These are phyloP conservation scores for Rousettus leschenaultii DNA, from an alignment of 2,113 vertebrate species.

Conservation along the genomic window DNA sequence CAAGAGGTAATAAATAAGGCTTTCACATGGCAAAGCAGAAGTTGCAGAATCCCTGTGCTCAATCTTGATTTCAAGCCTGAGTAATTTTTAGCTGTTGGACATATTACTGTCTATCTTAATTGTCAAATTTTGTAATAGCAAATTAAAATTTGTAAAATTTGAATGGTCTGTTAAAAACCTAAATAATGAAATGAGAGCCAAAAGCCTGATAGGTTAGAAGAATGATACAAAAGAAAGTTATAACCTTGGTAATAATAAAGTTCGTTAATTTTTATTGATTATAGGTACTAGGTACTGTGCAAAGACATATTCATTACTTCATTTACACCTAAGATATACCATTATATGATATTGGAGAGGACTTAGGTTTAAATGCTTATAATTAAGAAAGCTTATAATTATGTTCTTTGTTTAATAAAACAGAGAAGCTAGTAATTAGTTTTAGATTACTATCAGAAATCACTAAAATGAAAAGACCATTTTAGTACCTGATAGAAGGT, in stretches of 20 bases:
- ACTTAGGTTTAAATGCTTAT: not conserved
- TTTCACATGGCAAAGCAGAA: not conserved
- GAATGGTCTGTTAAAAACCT: not conserved
- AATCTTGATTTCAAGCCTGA: not conserved
- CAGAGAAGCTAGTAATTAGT: not conserved
- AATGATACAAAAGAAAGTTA: not conserved
- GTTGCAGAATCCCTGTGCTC: not conserved
- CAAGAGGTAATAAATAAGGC: not conserved
- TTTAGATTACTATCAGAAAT: not conserved
- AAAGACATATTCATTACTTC: not conserved
- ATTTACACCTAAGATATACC: not conserved
- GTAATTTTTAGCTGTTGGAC: not conserved
- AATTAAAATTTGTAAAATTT: not conserved
- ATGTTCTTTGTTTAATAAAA: not conserved
- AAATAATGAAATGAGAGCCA: not conserved
- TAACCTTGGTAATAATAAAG: not conserved
- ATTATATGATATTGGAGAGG: not conserved
- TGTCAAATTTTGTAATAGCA: not conserved
- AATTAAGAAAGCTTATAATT: conserved; percentile 11
- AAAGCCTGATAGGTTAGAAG: not conserved
- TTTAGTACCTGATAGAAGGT: not conserved
- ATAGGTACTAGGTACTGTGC: not conserved
- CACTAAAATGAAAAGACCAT: not conserved
- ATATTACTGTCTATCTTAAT: not conserved
- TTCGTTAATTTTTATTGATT: not conserved